A percentile compares a stretch with the other conserved stretches of the same genome.
phyloP scores from a whole-genome alignment of 2,797 vertebrate genomes.

The Oreochromis grahami region DNA sequence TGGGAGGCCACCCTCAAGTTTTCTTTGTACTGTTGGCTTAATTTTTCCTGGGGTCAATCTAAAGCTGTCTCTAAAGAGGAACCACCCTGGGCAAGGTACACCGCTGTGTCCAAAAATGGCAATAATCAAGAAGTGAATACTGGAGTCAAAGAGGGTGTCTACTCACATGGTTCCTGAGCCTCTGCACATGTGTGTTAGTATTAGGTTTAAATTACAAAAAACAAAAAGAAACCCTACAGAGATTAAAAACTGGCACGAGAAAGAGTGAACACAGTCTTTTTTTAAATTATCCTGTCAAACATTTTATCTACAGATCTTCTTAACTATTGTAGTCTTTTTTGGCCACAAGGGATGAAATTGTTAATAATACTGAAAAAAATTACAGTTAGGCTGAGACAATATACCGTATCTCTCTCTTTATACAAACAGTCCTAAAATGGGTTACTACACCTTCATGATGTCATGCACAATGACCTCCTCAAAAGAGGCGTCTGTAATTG shows the following conservation, averaged over 20 bases:
- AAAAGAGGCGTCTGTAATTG: background rate
- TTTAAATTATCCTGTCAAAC: rapidly evolving
- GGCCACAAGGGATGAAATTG: background rate
- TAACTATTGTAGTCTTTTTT: background rate
- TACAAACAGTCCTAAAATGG: background rate
- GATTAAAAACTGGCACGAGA: background rate
- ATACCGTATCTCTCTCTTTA: background rate
- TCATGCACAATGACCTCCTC: background rate
- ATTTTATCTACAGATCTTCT: background rate
- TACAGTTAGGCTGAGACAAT: background rate
- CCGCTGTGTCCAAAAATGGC: background rate
- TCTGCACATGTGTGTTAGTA: background rate
- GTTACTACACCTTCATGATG: background rate
- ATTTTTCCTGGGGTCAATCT: background rate
- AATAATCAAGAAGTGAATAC: background rate
- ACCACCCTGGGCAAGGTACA: background rate
- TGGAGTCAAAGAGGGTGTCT: background rate
- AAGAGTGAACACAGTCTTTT: background rate
- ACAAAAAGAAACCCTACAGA: background rate
- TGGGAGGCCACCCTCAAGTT: background rate
- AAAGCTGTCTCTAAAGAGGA: background rate
- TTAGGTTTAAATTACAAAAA: background rate
- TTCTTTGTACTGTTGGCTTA: background rate
- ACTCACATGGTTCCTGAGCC: background rate
- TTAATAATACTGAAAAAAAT: background rate